Percentiles rank a stretch among this genome's conserved stretches.
Evolutionary conservation across 2,797 vertebrate genomes (phyloP).

Genomic region (Coilia nasus): DNA sequence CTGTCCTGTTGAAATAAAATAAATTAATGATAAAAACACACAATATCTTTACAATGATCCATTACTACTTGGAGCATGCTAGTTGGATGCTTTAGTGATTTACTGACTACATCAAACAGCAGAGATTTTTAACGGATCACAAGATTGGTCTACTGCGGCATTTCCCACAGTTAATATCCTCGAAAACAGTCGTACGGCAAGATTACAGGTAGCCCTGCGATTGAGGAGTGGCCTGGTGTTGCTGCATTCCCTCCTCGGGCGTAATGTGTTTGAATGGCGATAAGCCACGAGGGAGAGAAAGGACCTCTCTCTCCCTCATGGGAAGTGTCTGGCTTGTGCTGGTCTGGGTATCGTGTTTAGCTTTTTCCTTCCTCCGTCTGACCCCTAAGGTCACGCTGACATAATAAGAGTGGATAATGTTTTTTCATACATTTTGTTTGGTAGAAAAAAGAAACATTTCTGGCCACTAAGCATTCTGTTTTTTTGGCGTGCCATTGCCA

Average conservation of each 20-base stretch:
- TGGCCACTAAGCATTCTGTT: not conserved
- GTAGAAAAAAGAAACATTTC: not conserved
- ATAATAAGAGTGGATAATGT: constrained; percentile 53
- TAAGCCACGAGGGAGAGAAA: constrained; percentile 2
- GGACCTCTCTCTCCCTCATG: not conserved
- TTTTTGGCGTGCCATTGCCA: constrained; percentile 41
- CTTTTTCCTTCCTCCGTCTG: constrained; percentile 62
- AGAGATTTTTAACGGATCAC: not conserved
- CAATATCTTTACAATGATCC: not conserved
- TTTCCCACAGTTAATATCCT: not conserved
- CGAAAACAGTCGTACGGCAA: not conserved
- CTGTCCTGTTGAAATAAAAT: not conserved
- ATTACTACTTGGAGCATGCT: not conserved
- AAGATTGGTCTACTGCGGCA: not conserved
- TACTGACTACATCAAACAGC: not conserved
- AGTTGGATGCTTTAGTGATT: not conserved
- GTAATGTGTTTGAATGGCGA: not conserved
- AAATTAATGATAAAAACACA: not conserved
- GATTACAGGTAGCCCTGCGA: not conserved
- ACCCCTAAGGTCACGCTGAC: constrained; percentile 63
- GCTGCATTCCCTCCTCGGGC: not conserved
- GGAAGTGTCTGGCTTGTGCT: constrained; percentile 24
- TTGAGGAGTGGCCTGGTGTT: not conserved
- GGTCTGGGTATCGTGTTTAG: constrained; percentile 42
- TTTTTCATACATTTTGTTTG: not conserved